A percentile compares a stretch with the other conserved stretches of the same genome.
Evolutionary conservation across 1,140 invertebrate species (phyloP).

Genomic region (Drosophila pseudoananassae): DNA sequence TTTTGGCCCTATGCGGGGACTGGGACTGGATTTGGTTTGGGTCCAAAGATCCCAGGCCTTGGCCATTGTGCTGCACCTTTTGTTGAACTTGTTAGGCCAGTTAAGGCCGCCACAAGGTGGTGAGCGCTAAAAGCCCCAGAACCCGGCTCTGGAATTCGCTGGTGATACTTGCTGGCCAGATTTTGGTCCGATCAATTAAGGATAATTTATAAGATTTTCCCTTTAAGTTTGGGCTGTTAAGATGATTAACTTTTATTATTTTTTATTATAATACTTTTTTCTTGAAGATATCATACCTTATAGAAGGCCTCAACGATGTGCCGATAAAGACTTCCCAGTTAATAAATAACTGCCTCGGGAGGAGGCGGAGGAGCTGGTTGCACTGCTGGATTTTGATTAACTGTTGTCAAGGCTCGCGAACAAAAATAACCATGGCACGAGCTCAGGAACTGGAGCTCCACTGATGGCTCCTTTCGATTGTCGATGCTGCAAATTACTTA

Average conservation of each 20-base stretch:
- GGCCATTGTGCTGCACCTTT: conserved; percentile 66
- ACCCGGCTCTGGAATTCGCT: conserved; percentile 10
- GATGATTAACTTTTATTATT: neutral
- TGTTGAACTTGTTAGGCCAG: conserved; percentile 39
- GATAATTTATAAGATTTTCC: conserved; percentile 4
- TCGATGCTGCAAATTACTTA: conserved; percentile 75
- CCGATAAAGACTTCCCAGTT: conserved; percentile 67
- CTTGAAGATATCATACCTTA: neutral
- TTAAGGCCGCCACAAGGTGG: conserved; percentile 22
- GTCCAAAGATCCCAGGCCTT: conserved; percentile 15
- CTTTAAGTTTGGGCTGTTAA: neutral
- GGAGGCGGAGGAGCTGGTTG: neutral
- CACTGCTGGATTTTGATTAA: conserved; percentile 61
- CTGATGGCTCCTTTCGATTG: conserved; percentile 68
- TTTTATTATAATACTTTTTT: neutral
- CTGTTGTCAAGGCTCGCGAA: conserved; percentile 53
- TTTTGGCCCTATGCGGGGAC: conserved; percentile 43
- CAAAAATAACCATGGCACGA: conserved; percentile 53
- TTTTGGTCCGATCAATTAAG: conserved; percentile 15
- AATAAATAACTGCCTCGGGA: conserved; percentile 66
- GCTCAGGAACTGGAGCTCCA: conserved; percentile 23
- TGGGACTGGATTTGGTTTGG: conserved; percentile 13
- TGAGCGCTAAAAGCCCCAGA: neutral
- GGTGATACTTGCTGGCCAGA: conserved; percentile 12
- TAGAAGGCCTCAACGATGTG: conserved; percentile 47